phyloP scores from a whole-genome alignment of 2,113 vertebrate genomes.

The Athene noctua region DNA sequence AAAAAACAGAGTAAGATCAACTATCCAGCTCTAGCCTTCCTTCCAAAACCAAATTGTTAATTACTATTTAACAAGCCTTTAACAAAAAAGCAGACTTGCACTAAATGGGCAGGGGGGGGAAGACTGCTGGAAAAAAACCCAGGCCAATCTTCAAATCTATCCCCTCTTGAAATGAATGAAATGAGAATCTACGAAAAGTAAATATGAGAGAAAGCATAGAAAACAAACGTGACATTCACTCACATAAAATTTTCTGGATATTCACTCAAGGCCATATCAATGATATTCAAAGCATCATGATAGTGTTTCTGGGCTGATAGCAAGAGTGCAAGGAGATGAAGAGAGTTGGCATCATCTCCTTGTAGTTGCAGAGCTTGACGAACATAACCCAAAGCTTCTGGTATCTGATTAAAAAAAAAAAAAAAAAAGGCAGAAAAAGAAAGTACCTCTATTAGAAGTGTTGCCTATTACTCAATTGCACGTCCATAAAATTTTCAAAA shows the following conservation, averaged over 20 bases:
- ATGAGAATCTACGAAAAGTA: neutral
- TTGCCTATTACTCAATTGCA: neutral
- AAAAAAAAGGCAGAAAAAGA: neutral
- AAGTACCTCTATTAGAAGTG: neutral
- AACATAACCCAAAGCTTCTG: slow-evolving; percentile 95
- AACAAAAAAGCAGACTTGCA: neutral
- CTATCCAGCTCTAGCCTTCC: neutral
- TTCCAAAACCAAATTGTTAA: neutral
- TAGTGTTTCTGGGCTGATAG: slow-evolving; percentile 98
- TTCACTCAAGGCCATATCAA: slow-evolving; percentile 97
- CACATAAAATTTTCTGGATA: slow-evolving; percentile 98
- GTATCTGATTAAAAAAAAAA: slow-evolving; percentile 79
- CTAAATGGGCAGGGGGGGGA: neutral
- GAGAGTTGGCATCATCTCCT: slow-evolving; percentile 94
- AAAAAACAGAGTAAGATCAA: neutral
- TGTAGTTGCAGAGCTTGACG: slow-evolving; percentile 96
- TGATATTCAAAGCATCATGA: slow-evolving; percentile 95
- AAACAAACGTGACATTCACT: slow-evolving; percentile 47
- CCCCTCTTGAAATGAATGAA: neutral
- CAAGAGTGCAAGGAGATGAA: slow-evolving; percentile 93
- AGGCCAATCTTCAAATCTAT: neutral
- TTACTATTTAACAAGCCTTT: neutral
- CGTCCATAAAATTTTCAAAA: neutral
- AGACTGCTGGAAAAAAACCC: neutral
- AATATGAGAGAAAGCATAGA: neutral